Conservation (phyloP, 2,113 vertebrate species). For the Pteropus alecto region DNA sequence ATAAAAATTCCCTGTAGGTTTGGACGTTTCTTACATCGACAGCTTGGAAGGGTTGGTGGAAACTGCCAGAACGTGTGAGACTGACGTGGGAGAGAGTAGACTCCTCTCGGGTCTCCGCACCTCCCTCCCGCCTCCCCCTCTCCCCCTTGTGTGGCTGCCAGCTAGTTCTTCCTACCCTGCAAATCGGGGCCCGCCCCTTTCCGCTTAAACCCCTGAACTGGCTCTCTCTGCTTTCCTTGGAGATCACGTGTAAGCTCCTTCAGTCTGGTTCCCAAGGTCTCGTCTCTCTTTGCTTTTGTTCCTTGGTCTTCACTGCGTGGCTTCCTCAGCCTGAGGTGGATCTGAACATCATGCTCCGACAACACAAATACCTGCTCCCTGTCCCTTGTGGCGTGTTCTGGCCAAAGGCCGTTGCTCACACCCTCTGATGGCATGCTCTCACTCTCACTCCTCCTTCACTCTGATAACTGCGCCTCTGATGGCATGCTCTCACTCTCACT, state of each 20-base stretch:
- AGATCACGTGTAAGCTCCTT: too few relatives aligned
- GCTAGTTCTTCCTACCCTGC: background rate
- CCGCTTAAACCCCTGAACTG: fast-evolving
- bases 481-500: background rate
- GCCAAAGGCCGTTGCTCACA: background rate
- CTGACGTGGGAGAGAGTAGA: background rate
- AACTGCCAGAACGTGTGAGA: background rate
- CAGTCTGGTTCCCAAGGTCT: background rate
- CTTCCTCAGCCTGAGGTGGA: too few relatives aligned
- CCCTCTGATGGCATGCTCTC: background rate
- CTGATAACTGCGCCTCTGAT: background rate
- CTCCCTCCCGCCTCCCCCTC: background rate
- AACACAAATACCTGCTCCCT: too few relatives aligned
- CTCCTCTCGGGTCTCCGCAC: too few relatives aligned
- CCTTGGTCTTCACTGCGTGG: background rate
- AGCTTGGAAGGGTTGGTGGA: background rate
- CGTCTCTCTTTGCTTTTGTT: background rate
- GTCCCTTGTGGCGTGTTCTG: fast-evolving
- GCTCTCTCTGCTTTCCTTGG: background rate
- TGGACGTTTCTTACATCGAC: background rate
- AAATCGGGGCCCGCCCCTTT: too few relatives aligned
- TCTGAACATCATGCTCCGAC: background rate
- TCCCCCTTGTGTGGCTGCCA: background rate
- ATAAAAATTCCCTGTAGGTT: background rate
- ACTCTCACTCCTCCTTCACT: background rate